Evolutionary conservation across 2,113 vertebrate species (phyloP).

Genomic region (Bettongia penicillata): DNA sequence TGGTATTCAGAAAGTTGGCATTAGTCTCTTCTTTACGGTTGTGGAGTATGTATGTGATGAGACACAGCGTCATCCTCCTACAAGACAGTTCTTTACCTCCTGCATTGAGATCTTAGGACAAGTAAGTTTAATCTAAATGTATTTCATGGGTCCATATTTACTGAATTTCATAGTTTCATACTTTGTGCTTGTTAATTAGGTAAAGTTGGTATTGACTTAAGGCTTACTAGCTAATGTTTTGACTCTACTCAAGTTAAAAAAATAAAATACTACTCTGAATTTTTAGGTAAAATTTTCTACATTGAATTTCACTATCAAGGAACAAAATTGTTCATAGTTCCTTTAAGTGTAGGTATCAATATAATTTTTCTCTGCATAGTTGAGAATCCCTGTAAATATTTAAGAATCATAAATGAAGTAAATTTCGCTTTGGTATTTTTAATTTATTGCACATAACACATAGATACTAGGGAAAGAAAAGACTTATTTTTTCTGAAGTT

Average conservation of each 20-base stretch:
- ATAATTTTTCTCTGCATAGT: neutral
- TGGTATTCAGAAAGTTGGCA: conserved; percentile 91
- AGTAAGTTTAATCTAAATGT: conserved; percentile 80
- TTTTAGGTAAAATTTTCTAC: conserved; percentile 26
- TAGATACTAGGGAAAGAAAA: neutral
- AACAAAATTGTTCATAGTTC: neutral
- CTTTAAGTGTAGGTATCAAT: neutral
- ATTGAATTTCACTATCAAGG: neutral
- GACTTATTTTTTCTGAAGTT: conserved; percentile 1
- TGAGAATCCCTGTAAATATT: conserved; percentile 23
- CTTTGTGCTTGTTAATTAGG: neutral
- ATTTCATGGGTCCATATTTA: neutral
- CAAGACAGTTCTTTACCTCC: conserved; percentile 95
- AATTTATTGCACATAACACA: neutral
- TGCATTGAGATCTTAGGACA: conserved; percentile 98
- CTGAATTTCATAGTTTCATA: neutral
- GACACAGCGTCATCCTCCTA: conserved; percentile 94
- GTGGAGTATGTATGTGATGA: conserved; percentile 95
- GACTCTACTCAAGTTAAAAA: neutral
- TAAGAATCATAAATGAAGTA: neutral
- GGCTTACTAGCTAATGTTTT: neutral
- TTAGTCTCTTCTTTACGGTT: conserved; percentile 92
- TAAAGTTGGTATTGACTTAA: neutral
- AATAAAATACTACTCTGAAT: neutral
- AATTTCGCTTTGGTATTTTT: neutral